A percentile compares a stretch with the other conserved stretches of the same genome.
phyloP scores from a whole-genome alignment of 2,797 vertebrate genomes.

The Odontamblyopus lacepedii region DNA sequence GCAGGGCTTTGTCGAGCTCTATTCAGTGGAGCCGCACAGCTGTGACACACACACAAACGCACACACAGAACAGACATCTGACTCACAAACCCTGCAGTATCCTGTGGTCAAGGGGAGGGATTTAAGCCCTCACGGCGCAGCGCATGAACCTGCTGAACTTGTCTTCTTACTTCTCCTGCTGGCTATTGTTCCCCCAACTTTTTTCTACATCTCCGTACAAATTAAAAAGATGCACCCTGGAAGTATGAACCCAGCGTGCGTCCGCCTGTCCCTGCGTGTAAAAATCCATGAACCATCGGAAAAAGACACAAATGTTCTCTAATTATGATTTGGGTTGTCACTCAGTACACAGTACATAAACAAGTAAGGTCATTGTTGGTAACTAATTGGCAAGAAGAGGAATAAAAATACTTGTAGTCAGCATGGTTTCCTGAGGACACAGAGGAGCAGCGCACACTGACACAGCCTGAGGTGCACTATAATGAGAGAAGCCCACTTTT shows the following conservation, averaged over 20 bases:
- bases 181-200: slow-evolving; percentile 60
- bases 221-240: slow-evolving; percentile 68
- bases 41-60: slow-evolving; percentile 60
- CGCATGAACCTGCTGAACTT: slow-evolving; percentile 79
- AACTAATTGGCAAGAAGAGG: slow-evolving; percentile 72
- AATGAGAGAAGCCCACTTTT: slow-evolving; percentile 70
- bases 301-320: slow-evolving; percentile 49
- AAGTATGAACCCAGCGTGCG: slow-evolving; percentile 44
- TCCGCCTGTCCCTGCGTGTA: slow-evolving; percentile 55
- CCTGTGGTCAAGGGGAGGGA: slow-evolving; percentile 82
- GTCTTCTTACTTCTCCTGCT: slow-evolving; percentile 68
- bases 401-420: slow-evolving; percentile 66
- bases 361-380: slow-evolving; percentile 69
- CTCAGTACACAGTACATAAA: slow-evolving; percentile 71
- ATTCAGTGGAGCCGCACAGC: slow-evolving; percentile 79
- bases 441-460: slow-evolving; percentile 45
- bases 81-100: slow-evolving; percentile 78
- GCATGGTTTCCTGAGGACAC: slow-evolving; percentile 65
- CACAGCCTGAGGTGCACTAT: slow-evolving; percentile 66
- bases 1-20: slow-evolving; percentile 75
- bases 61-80: slow-evolving; percentile 59
- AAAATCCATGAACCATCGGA: slow-evolving; percentile 57
- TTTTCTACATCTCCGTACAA: slow-evolving; percentile 58
- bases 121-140: slow-evolving; percentile 68
- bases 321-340: slow-evolving; percentile 68